Percentiles rank a stretch among this genome's conserved stretches.
Evolutionary conservation across 2,797 vertebrate species (phyloP).

Genomic region (Cephalopachus bancanus): DNA sequence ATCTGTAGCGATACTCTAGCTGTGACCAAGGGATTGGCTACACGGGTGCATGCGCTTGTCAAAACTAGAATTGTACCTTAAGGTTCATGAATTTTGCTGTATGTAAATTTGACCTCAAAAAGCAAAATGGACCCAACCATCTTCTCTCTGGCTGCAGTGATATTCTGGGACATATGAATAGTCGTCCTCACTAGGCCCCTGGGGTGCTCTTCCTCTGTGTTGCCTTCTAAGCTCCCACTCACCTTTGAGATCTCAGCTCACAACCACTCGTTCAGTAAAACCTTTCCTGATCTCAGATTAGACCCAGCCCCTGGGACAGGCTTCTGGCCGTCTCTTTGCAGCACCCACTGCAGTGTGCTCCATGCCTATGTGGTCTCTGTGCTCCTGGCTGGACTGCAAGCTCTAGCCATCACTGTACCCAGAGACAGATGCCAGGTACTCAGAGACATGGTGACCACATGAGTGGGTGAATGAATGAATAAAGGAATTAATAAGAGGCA

Average conservation of each 20-base stretch:
- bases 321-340: background rate
- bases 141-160: background rate
- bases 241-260: conserved; percentile 21
- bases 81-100: background rate
- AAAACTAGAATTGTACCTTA: background rate
- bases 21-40: background rate
- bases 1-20: accelerated
- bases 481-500: background rate
- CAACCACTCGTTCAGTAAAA: background rate
- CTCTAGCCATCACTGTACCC: background rate
- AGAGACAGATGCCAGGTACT: background rate
- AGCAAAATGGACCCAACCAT: background rate
- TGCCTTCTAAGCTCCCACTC: background rate
- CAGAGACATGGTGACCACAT: background rate
- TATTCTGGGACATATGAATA: background rate
- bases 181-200: background rate
- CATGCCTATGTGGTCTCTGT: background rate
- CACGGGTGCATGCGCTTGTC: background rate
- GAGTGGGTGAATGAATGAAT: accelerated
- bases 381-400: background rate
- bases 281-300: background rate
- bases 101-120: background rate
- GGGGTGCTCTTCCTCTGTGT: background rate
- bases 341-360: accelerated
- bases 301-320: accelerated